phyloP scores from a whole-genome alignment of 2,797 vertebrate species.

The Ceryle rudis region DNA sequence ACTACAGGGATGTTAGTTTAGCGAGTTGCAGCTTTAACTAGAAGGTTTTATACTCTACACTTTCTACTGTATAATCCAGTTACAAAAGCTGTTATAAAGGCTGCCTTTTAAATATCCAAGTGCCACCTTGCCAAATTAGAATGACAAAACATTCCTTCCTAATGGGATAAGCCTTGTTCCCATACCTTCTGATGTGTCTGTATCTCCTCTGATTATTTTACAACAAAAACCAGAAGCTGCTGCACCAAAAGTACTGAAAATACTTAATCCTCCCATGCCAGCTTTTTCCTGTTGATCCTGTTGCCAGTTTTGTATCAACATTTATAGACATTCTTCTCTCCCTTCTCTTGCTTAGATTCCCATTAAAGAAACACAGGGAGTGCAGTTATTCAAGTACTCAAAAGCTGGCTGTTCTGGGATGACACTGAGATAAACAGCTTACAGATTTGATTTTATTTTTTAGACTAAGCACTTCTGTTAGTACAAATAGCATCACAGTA shows the following conservation, averaged over 20 bases:
- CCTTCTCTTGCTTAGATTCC: not conserved
- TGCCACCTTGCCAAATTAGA: constrained; percentile 15
- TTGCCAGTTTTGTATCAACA: not conserved
- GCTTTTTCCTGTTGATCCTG: not conserved
- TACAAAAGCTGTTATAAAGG: not conserved
- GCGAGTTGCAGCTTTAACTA: constrained; percentile 21
- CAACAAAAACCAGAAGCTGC: not conserved
- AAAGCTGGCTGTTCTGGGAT: not conserved
- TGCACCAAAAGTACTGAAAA: not conserved
- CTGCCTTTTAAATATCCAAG: not conserved
- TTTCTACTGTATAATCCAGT: not conserved
- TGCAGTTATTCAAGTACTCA: not conserved
- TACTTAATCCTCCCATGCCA: not conserved
- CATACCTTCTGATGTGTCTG: constrained; percentile 3
- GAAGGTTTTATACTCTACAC: not conserved
- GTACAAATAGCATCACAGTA: not conserved
- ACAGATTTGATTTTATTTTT: not conserved
- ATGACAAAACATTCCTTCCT: constrained; percentile 26
- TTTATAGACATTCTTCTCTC: not conserved
- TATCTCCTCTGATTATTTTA: constrained; percentile 21
- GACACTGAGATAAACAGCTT: not conserved
- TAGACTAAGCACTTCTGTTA: not conserved
- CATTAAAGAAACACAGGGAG: not conserved
- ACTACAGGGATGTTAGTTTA: constrained; percentile 28
- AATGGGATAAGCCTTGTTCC: not conserved